These are phyloP conservation scores for Metopolophium dirhodum DNA, from an alignment of 1,140 invertebrate species.

Conservation along the genomic window DNA sequence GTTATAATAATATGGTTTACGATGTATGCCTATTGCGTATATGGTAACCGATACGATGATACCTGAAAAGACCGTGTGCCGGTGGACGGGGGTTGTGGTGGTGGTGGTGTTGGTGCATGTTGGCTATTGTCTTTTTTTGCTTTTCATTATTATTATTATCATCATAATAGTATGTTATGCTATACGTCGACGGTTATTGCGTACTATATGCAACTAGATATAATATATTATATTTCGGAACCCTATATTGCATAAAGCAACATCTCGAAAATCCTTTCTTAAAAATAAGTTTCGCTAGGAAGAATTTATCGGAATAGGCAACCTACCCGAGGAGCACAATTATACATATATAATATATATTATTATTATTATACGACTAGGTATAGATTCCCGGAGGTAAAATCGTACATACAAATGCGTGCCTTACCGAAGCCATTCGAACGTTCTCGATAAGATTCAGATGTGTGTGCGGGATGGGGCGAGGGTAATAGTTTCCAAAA, in stretches of 20 bases:
- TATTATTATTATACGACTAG: background rate
- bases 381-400: background rate
- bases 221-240: background rate
- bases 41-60: background rate
- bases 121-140: slow-evolving; percentile 7
- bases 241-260: background rate
- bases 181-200: background rate
- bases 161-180: background rate
- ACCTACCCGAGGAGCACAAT: background rate
- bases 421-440: background rate
- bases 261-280: background rate
- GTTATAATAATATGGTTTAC: background rate
- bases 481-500: background rate
- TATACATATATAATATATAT: background rate
- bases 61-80: background rate
- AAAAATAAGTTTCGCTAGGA: background rate
- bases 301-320: background rate
- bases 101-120: background rate
- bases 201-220: background rate
- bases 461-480: background rate
- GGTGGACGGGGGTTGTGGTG: background rate
- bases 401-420: background rate
- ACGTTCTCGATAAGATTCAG: background rate
- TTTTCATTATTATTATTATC: slow-evolving; percentile 1
- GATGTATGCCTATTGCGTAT: background rate